Evolutionary conservation across 2,113 vertebrate species (phyloP).

Genomic region (Psittacus erithacus): DNA sequence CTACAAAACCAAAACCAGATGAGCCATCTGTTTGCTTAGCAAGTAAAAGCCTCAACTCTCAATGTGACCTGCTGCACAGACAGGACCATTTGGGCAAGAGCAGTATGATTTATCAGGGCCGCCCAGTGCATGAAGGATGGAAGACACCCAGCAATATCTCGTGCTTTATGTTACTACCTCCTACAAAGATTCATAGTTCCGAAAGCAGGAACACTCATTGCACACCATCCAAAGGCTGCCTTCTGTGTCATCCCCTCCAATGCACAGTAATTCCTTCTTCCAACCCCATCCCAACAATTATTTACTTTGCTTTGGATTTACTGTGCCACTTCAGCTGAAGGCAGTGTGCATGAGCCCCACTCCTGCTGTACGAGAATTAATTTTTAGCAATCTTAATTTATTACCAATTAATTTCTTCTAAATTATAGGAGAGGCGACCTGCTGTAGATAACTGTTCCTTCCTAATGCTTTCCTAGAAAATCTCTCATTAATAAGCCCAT

Average conservation of each 20-base stretch:
- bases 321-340: conserved; percentile 41
- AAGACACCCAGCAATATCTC: not conserved
- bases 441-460: conserved; percentile 56
- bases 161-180: not conserved
- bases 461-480: conserved; percentile 59
- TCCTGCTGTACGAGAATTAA: conserved; percentile 45
- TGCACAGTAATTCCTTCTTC: not conserved
- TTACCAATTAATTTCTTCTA: conserved; percentile 68
- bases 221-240: not conserved
- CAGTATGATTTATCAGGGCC: not conserved
- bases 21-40: not conserved
- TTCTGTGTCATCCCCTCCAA: conserved; percentile 10
- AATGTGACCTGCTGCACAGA: not conserved
- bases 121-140: not conserved
- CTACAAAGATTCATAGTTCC: not conserved
- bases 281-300: conserved; percentile 20
- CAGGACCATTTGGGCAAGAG: not conserved
- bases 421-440: conserved; percentile 52
- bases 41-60: not conserved
- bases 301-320: conserved; percentile 58
- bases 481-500: conserved; percentile 58
- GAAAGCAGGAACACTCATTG: not conserved
- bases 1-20: not conserved
- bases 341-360: not conserved
- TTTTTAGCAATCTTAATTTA: conserved; percentile 68